These are phyloP conservation scores for Paralvinella palmiformis DNA, from an alignment of 1,140 invertebrate species.

Conservation along the genomic window DNA sequence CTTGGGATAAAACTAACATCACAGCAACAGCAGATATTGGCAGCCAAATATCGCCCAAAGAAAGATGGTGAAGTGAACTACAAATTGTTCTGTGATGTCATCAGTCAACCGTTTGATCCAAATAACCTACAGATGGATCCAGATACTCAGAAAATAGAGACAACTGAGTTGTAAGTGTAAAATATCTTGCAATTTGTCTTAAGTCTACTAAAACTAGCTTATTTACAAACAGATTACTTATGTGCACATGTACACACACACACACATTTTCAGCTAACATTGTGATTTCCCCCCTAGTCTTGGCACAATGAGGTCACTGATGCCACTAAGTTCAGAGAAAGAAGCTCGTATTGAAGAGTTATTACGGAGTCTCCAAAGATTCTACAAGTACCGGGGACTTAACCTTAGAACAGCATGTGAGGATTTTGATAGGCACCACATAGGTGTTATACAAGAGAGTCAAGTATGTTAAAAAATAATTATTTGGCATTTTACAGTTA, in stretches of 20 bases:
- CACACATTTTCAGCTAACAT: background rate
- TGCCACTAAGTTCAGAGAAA: slow-evolving; percentile 32
- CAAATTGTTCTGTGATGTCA: slow-evolving; percentile 42
- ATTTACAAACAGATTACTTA: no score
- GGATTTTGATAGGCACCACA: slow-evolving; percentile 49
- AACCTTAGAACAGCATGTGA: slow-evolving; percentile 43
- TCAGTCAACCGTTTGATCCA: slow-evolving; percentile 41
- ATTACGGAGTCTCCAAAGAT: slow-evolving; percentile 34
- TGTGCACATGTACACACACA: no score
- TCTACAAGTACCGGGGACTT: slow-evolving; percentile 43
- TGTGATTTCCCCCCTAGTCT: slow-evolving; percentile 30
- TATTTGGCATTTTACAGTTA: no score
- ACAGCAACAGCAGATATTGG: slow-evolving; percentile 37
- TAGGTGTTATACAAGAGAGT: slow-evolving; percentile 46
- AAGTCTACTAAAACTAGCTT: no score
- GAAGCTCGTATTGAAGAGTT: slow-evolving; percentile 33
- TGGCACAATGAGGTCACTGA: slow-evolving; percentile 38
- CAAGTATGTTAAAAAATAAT: slow-evolving; percentile 42
- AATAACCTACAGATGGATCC: slow-evolving; percentile 32
- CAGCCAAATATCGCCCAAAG: slow-evolving; percentile 39
- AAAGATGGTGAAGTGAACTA: slow-evolving; percentile 45
- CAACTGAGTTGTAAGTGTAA: slow-evolving; percentile 42
- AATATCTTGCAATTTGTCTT: no score
- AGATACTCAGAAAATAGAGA: slow-evolving; percentile 29
- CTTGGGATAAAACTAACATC: slow-evolving; percentile 35